phyloP scores from a whole-genome alignment of 2,113 vertebrate genomes.

The Proteles cristata region DNA sequence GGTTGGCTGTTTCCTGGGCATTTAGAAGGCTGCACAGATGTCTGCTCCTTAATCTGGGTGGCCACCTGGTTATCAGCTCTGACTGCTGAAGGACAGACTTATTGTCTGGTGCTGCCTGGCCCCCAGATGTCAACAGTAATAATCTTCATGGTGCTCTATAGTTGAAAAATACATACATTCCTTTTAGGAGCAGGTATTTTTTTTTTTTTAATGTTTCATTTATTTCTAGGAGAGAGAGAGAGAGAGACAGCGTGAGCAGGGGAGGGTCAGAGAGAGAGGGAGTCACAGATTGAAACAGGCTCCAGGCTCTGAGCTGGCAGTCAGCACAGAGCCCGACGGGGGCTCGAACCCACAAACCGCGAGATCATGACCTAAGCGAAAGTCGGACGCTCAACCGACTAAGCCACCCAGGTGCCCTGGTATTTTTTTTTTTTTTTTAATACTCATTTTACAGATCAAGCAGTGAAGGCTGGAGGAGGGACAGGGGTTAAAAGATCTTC shows the following conservation, averaged over 20 bases:
- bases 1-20: background rate
- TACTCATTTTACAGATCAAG: conserved; percentile 2
- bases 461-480: background rate
- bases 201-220: too few relatives aligned
- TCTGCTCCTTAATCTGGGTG: background rate
- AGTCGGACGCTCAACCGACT: too few relatives aligned
- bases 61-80: conserved; percentile 31
- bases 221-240: too few relatives aligned
- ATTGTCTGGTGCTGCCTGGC: background rate
- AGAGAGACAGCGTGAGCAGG: too few relatives aligned
- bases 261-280: too few relatives aligned
- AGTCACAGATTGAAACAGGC: too few relatives aligned
- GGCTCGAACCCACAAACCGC: too few relatives aligned
- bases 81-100: background rate
- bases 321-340: too few relatives aligned
- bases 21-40: conserved; percentile 31
- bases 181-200: conserved; percentile 1
- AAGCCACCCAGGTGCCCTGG: too few relatives aligned
- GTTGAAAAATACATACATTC: background rate
- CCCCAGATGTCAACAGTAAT: conserved; percentile 42
- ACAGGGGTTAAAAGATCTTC: background rate
- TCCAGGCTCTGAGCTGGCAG: too few relatives aligned
- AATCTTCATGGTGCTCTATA: background rate
- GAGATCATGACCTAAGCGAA: too few relatives aligned
- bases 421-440: background rate